Conservation (phyloP, 2,797 vertebrate genomes). For the Naso thynnoides region DNA sequence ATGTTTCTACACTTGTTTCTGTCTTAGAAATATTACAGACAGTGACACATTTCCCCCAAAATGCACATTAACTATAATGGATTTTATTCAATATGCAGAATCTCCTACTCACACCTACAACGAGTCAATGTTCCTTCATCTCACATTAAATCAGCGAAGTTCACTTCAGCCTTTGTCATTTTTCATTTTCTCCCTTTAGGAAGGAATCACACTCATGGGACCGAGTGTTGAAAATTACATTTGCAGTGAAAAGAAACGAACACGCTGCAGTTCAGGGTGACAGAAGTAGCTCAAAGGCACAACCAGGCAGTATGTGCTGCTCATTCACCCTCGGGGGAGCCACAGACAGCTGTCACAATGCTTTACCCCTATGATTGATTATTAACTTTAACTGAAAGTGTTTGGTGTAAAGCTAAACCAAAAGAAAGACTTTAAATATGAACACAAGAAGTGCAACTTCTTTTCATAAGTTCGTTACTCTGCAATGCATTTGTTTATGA, state of each 20-base stretch:
- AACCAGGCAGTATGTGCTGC: neutral
- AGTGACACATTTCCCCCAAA: constrained; percentile 4
- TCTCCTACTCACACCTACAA: neutral
- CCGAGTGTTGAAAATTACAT: constrained; percentile 6
- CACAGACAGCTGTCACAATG: neutral
- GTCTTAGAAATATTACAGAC: neutral
- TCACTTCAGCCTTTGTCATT: constrained; percentile 1
- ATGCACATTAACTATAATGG: neutral
- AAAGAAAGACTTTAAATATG: neutral
- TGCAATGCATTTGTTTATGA: neutral
- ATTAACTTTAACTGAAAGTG: neutral
- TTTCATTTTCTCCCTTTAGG: neutral
- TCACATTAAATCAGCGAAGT: neutral
- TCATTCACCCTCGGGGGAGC: constrained; percentile 8
- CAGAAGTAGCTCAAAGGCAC: constrained; percentile 18
- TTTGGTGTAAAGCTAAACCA: neutral
- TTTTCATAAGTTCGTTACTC: too few species aligned
- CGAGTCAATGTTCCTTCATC: neutral
- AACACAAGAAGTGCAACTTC: neutral
- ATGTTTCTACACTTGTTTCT: neutral
- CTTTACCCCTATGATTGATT: constrained; percentile 11
- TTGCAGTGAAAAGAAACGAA: neutral
- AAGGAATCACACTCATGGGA: neutral
- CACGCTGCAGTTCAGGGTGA: neutral
- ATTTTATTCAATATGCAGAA: neutral